These are phyloP conservation scores for Chinchilla lanigera DNA, from an alignment of 2,113 vertebrate genomes.

Conservation along the genomic window DNA sequence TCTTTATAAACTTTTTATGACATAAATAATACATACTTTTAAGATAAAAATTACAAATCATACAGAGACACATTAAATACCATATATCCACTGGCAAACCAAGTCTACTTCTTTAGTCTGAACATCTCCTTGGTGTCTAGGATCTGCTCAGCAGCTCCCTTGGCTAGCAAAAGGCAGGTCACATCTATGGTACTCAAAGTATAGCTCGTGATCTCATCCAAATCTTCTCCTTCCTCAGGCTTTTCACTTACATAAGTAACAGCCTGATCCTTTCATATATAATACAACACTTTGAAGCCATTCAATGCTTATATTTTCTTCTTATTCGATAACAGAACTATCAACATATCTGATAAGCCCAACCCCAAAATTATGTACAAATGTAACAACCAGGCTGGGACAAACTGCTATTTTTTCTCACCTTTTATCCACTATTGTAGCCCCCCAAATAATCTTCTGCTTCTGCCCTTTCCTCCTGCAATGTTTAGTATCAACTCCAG, in stretches of 20 bases:
- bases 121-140: not conserved
- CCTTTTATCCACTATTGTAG: not conserved
- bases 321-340: not conserved
- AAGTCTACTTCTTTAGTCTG: not conserved
- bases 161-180: not conserved
- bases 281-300: not conserved
- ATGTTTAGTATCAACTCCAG: not conserved
- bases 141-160: not conserved
- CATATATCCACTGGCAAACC: not conserved
- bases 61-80: not conserved
- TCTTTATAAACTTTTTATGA: not conserved
- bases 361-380: not conserved
- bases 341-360: not conserved
- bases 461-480: not conserved
- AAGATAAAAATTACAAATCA: not conserved
- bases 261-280: not conserved
- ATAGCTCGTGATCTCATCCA: not conserved
- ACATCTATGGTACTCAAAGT: not conserved
- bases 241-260: not conserved
- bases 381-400: not conserved
- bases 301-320: not conserved
- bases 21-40: not conserved
- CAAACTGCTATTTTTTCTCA: not conserved
- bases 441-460: not conserved
- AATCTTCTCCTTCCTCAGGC: not conserved